These are phyloP conservation scores for Mythimna pallens DNA, from an alignment of 2,888 invertebrate species.

Conservation along the genomic window DNA sequence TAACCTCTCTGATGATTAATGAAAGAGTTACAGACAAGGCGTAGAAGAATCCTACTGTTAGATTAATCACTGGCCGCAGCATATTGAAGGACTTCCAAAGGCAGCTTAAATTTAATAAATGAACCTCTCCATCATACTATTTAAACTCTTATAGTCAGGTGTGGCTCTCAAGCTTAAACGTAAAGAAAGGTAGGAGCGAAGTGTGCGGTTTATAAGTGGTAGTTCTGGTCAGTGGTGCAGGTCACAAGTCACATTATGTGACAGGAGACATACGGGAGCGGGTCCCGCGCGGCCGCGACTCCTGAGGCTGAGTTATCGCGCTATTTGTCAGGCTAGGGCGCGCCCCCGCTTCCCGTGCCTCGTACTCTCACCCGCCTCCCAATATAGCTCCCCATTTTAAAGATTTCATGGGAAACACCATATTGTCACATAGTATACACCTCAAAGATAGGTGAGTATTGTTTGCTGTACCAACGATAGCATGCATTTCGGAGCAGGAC, in stretches of 20 bases:
- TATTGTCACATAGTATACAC: neutral
- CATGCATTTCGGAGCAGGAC: neutral
- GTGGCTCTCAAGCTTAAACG: neutral
- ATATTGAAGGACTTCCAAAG: too few species aligned
- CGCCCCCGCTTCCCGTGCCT: conserved; percentile 19
- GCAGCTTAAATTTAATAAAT: too few species aligned
- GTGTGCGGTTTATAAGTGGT: neutral
- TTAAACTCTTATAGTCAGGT: neutral
- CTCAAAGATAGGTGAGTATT: neutral
- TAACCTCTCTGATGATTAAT: neutral
- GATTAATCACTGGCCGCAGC: too few species aligned
- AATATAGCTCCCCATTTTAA: conserved; percentile 49
- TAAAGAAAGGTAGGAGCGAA: too few species aligned
- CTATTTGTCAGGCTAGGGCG: conserved; percentile 62
- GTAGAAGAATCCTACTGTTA: too few species aligned
- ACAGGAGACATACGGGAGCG: neutral
- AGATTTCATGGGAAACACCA: conserved; percentile 34
- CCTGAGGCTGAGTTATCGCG: conserved; percentile 61
- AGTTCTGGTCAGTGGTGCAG: neutral
- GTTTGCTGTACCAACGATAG: neutral
- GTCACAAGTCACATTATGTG: neutral
- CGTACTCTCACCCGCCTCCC: neutral
- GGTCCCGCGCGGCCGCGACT: neutral
- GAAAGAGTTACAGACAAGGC: neutral
- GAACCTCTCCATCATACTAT: too few species aligned